Base-by-base conservation (phyloP, 2,113 vertebrate genomes). In the Odocoileus virginianus region DNA sequence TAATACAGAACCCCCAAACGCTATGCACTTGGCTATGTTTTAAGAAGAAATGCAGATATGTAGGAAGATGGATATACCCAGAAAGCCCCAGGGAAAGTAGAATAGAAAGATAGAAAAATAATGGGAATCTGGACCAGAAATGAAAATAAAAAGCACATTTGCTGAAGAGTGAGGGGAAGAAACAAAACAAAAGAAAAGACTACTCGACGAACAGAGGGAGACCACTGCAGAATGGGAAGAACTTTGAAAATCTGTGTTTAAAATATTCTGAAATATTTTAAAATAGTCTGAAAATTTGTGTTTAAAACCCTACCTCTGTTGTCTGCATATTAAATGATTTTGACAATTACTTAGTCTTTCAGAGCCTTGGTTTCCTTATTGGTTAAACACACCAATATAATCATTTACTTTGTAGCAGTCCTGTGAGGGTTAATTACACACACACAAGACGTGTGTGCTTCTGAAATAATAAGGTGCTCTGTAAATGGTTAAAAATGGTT, bases 61-160 rank as follows among this genome's bases (percentile, higher is more conserved):
- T 89, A 98, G 36, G 96, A 87, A 87, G 91, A 11, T 67, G 0
- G 17, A 79, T 97, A 94, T 95, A 78, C 58, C 30, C 43, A 97
- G 82, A 96, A 98, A 93, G 30, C 91, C 82, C 19, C 28, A 14
- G 36, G 16, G 54, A 89, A 92, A 83, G 84, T 82, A 97, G 97
- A 98, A 98, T 95, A 96, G 95, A 97, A 95, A 97, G 60, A 86
- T 90, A 85, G 96, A 98, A 87, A 92, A 76, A 95, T 21, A 90
- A 79, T 84, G 67, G 88, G 95, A 97, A 81, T 82, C 95, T 91
- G 83, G 57, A 97, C 0, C 0, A 67, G 86, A 97, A 97, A 85
- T 94, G 91, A 86, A 45, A 83, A 57, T 64, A 89, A 40, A 94
- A 96, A 36, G 28, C 21, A 97, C 58, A 97, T n/a, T 86, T 0